These are phyloP conservation scores for Ophioninae sp. DNA, from an alignment of 2,888 invertebrate genomes.

Conservation along the genomic window DNA sequence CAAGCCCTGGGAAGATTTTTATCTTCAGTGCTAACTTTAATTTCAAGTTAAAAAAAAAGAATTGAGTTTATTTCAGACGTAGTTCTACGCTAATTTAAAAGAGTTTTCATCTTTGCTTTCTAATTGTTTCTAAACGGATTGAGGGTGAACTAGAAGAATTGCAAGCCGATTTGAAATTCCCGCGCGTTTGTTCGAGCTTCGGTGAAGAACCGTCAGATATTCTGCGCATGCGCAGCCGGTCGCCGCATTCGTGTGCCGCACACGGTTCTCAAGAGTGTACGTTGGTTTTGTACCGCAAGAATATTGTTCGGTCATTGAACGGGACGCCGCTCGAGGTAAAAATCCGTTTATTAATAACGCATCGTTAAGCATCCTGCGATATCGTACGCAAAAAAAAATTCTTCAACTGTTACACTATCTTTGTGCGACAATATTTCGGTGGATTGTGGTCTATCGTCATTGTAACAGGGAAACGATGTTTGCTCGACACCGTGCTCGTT, in stretches of 20 bases:
- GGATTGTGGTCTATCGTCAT: constrained; percentile 59
- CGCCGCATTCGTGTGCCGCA: not conserved
- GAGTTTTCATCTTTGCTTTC: too few relatives aligned
- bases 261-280: not conserved
- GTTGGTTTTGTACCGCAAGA: constrained; percentile 61
- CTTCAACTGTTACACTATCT: constrained; percentile 2
- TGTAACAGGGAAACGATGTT: constrained; percentile 27
- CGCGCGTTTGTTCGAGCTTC: constrained; percentile 16
- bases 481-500: constrained; percentile 26
- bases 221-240: not conserved
- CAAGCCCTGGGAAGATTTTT: too few relatives aligned
- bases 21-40: too few relatives aligned
- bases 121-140: not conserved
- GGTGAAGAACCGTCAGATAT: constrained; percentile 8
- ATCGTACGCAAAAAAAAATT: constrained; percentile 45
- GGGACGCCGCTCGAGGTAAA: constrained; percentile 72
- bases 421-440: constrained; percentile 48
- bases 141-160: not conserved
- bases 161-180: not conserved
- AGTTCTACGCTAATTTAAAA: too few relatives aligned
- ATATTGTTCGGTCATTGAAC: constrained; percentile 59
- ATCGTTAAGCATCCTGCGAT: constrained; percentile 64
- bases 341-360: constrained; percentile 72
- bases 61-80: too few relatives aligned
- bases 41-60: too few relatives aligned